Evolutionary conservation across 2,888 invertebrate species (phyloP), one percentile per base, ranked within the genome.

Genomic region (Latrodectus elegans): DNA sequence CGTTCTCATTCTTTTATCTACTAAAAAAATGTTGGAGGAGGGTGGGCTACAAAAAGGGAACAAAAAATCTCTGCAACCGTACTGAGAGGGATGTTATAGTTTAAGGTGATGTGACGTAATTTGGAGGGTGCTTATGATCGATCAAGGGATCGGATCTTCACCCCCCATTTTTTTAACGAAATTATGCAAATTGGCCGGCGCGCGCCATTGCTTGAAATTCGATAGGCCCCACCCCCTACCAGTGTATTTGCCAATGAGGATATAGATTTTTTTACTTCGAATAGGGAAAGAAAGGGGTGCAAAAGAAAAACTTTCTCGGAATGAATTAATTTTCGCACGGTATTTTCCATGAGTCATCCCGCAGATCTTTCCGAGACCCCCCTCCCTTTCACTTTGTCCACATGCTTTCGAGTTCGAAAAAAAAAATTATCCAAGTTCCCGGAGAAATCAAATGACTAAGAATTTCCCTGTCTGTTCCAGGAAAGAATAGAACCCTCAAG

Each of bases 71-170:
- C 70, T 74, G 70, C 74, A 72, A 73, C 83, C 83, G 67, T 68
- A 82, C 68, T 77, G 74, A 81, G 73, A 74, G 81, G 86, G 86
- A 87, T 87, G 86, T 79, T 77, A 82, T 82, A 87, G 81, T 87
- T 81, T 87, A 87, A 87, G 86, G 86, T 87, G 86, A 87, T 87
- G 86, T 82, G 81, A 87, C 86, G 86, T 87, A 87, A 87, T 87
- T 87, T 87, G 72, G 80, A 87, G 77, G 86, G 86, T 81, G 86
- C 86, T 87, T 87, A 87, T 87, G 86, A 87, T 86, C 81, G 86
- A 86, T 81, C 86, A 87, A 77, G 81, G 73, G 70, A 75, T 75
- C 68, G 74, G 75, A 55, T 75, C 65, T 82, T 73, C 82, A 53
- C n/a, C 68, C 74, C 38, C 52, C 67, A 65, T 72, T 75, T 52